phyloP scores from a whole-genome alignment of 2,888 invertebrate species.

The Drosophila crucigera region DNA sequence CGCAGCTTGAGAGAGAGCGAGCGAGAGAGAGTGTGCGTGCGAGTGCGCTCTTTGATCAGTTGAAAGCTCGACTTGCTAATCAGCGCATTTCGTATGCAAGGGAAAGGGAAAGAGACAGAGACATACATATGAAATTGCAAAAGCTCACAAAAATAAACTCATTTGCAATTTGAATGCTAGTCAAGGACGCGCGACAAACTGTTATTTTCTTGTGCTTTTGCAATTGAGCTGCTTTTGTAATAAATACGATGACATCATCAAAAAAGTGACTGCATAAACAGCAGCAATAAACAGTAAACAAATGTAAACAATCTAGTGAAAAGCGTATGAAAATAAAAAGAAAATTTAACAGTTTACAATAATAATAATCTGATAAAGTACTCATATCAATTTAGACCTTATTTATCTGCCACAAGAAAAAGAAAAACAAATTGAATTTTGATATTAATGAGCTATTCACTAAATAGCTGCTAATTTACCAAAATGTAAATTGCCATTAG shows the following conservation, averaged over 20 bases:
- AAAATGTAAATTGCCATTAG: constrained; percentile 69
- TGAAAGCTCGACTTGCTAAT: constrained; percentile 41
- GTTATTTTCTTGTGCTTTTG: neutral
- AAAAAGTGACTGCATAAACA: neutral
- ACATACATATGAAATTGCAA: neutral
- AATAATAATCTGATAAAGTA: neutral
- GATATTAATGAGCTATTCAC: constrained; percentile 50
- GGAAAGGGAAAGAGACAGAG: neutral
- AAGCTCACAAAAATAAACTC: constrained; percentile 14
- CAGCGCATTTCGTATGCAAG: constrained; percentile 43
- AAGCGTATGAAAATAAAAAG: neutral
- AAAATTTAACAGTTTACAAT: neutral
- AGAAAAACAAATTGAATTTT: constrained; percentile 6
- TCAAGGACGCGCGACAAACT: constrained; percentile 18
- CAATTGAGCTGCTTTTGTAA: constrained; percentile 7
- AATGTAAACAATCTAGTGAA: neutral
- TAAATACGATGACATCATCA: neutral
- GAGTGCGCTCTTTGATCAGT: constrained; percentile 10
- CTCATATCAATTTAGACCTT: neutral
- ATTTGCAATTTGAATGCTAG: constrained; percentile 5
- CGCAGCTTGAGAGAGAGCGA: neutral
- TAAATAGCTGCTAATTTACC: constrained; percentile 67
- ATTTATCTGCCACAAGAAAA: neutral
- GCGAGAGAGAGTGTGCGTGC: neutral
- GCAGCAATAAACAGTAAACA: neutral